Percentiles rank a stretch among this genome's conserved stretches.
phyloP scores from a whole-genome alignment of 2,888 invertebrate species.

The Apotomis turbidana region DNA sequence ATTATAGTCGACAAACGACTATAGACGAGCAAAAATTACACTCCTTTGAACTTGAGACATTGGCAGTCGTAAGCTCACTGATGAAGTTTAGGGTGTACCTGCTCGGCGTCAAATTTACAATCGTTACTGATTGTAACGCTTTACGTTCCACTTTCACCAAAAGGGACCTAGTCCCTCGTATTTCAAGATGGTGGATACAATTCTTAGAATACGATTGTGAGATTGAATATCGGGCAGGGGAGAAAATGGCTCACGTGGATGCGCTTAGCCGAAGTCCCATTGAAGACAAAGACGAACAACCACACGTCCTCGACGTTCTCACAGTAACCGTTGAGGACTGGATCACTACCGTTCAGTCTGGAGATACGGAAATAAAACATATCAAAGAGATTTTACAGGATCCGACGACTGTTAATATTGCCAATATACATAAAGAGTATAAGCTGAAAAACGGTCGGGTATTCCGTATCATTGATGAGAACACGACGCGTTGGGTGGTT shows the following conservation, averaged over 20 bases:
- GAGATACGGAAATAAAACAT: slow-evolving; percentile 18
- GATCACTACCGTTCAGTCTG: slow-evolving; percentile 40
- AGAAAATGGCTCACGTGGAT: slow-evolving; percentile 22
- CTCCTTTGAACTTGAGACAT: slow-evolving; percentile 32
- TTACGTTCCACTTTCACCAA: slow-evolving; percentile 32
- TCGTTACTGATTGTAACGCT: slow-evolving; percentile 44
- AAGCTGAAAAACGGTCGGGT: slow-evolving; percentile 34
- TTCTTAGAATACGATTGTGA: slow-evolving; percentile 18
- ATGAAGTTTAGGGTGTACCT: slow-evolving; percentile 42
- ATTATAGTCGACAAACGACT: slow-evolving; percentile 42
- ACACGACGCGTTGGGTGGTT: slow-evolving; percentile 41
- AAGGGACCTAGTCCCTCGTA: slow-evolving; percentile 33
- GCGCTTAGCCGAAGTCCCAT: slow-evolving; percentile 19
- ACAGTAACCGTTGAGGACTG: slow-evolving; percentile 21
- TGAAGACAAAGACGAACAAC: neutral
- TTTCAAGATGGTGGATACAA: slow-evolving; percentile 42
- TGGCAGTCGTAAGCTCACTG: slow-evolving; percentile 39
- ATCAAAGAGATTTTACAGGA: slow-evolving; percentile 7
- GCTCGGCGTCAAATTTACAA: slow-evolving; percentile 39
- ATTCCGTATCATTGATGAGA: slow-evolving; percentile 12
- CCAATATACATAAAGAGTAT: slow-evolving; percentile 10
- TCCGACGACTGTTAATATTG: neutral
- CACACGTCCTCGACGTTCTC: slow-evolving; percentile 27
- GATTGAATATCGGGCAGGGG: slow-evolving; percentile 24
- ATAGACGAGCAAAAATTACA: slow-evolving; percentile 8